Evolutionary conservation across 2,888 invertebrate genomes (phyloP), one percentile per base, ranked within the genome.

Genomic region (Boloria euphrosyne): DNA sequence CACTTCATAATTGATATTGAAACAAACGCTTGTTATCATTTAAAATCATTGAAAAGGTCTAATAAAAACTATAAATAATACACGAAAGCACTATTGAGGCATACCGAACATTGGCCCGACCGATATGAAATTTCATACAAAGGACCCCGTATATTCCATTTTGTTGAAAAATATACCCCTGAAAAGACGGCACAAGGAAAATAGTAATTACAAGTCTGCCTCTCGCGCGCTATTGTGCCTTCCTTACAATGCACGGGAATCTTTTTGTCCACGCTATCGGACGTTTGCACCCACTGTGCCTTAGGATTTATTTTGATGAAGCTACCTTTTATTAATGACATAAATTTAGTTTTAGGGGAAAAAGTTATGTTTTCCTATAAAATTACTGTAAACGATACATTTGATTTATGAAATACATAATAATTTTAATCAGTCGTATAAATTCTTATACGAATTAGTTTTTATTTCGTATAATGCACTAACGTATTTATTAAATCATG

Each of bases 141-240:
- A 82, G 80, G 78, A 70, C 73, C 77, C 77, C 80, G 81, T 84
- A 84, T 84, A 85, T 86, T 81, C 83, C 81, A 86, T 86, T 89
- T 85, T 85, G 82, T 79, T 85, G 86, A 88, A 90, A 89, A 88
- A 89, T 87, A 86, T 82, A 85, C 80, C 84, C 77, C 78, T 86
- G 86, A 89, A 89, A 90, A 87, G 88, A 81, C 82, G 81, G 80
- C 77, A 80, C 83, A 84, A 86, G 90, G 89, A 89, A 90, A 90
- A 89, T 89, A 89, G 91, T 92, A 92, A 92, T 92, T 92, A 91
- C 90, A 92, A 90, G 85, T 89, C 87, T 85, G 83, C 86, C 79
- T 78, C 80, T 74, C 76, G 75, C 79, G 80, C 77, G 79, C 74
- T 78, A 90, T 91, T 91, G 92, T 92, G 84, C 78, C 71, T 69